Conservation (phyloP, 2,113 vertebrate genomes). For the Anguilla rostrata region DNA sequence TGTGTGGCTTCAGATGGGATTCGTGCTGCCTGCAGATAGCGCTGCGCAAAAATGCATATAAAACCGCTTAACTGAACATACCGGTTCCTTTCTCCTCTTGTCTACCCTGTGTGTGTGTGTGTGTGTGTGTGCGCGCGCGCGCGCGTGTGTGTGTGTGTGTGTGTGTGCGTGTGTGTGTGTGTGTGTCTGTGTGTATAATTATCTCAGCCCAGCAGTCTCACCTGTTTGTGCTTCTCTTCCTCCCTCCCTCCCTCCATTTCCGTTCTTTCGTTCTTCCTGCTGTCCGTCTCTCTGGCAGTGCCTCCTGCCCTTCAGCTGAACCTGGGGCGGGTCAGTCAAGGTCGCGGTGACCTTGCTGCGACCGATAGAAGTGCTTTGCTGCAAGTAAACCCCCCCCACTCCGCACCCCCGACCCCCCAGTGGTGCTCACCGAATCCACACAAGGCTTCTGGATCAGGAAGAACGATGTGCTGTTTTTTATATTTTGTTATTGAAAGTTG, state of each 20-base stretch:
- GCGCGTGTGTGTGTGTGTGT: too few species aligned
- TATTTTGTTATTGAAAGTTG: neutral
- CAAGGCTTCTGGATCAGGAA: neutral
- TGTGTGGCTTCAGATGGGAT: neutral
- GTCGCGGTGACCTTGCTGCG: neutral
- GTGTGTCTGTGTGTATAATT: too few species aligned
- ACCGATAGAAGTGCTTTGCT: too few species aligned
- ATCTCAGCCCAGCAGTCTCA: too few species aligned
- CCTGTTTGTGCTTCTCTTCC: too few species aligned
- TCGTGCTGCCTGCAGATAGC: neutral
- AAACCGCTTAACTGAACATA: neutral
- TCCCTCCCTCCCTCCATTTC: neutral
- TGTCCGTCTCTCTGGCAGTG: conserved; percentile 7
- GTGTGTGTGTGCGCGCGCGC: too few species aligned
- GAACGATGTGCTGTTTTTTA: neutral
- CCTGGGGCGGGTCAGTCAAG: conserved; percentile 2
- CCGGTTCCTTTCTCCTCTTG: neutral
- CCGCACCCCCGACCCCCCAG: neutral
- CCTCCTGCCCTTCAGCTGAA: neutral
- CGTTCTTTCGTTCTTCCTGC: neutral
- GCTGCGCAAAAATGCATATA: neutral
- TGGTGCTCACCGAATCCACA: neutral
- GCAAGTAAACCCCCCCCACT: too few species aligned
- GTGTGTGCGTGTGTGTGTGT: too few species aligned
- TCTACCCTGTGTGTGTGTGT: neutral